Evolutionary conservation across 2,797 vertebrate species (phyloP).

Genomic region (Pipistrellus pygmaeus): DNA sequence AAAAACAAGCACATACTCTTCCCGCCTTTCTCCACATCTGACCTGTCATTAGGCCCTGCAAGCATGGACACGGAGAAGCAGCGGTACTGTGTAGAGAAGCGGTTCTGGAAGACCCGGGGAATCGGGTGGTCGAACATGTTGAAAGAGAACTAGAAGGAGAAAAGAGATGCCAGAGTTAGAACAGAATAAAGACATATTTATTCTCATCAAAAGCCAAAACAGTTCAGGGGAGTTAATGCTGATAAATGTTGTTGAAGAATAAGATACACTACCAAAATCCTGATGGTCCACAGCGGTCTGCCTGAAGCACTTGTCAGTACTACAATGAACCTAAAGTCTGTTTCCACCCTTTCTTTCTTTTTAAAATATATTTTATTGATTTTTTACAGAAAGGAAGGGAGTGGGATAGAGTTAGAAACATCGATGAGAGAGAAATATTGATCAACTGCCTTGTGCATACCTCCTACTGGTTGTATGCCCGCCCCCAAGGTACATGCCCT

Average conservation of each 20-base stretch:
- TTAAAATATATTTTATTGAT: too few species aligned
- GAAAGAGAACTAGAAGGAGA: slow-evolving; percentile 88
- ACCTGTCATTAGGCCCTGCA: slow-evolving; percentile 98
- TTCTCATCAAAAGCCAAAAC: background rate
- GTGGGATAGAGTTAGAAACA: too few species aligned
- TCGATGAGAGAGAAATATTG: too few species aligned
- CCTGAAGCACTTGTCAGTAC: background rate
- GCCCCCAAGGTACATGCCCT: too few species aligned
- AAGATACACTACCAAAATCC: background rate
- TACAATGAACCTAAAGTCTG: background rate
- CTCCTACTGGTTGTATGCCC: too few species aligned
- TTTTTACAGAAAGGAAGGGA: too few species aligned
- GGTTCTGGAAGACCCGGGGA: slow-evolving; percentile 96
- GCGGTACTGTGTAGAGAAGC: slow-evolving; percentile 99
- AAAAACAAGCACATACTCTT: slow-evolving; percentile 94
- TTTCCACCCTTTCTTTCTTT: background rate
- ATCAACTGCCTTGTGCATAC: too few species aligned
- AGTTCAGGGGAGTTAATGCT: background rate
- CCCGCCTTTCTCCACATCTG: slow-evolving; percentile 99
- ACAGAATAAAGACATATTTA: background rate
- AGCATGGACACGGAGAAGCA: slow-evolving; percentile 99
- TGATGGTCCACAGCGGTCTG: background rate
- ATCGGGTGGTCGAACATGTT: slow-evolving; percentile 95
- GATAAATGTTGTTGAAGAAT: background rate
- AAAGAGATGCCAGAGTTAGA: slow-evolving; percentile 12